These are phyloP conservation scores for Phataginus tetradactyla DNA, from an alignment of 2,797 vertebrate species.

Conservation along the genomic window DNA sequence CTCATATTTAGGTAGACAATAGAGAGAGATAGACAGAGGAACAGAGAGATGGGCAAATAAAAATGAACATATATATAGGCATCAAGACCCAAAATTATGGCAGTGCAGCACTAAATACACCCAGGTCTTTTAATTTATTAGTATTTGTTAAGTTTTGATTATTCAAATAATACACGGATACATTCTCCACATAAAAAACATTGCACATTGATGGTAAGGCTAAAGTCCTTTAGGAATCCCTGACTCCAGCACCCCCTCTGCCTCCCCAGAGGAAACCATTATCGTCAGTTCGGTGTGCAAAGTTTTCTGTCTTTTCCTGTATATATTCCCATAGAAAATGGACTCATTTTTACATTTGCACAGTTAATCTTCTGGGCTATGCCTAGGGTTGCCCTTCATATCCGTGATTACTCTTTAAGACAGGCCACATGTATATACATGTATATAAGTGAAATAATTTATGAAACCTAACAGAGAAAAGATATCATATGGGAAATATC, in stretches of 20 bases:
- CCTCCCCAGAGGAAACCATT: neutral
- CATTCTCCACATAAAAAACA: neutral
- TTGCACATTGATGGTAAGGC: neutral
- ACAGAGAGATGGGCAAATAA: neutral
- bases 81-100: neutral
- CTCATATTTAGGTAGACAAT: neutral
- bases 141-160: slow-evolving; percentile 41
- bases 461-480: neutral
- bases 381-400: neutral
- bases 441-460: slow-evolving; percentile 32
- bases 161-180: neutral
- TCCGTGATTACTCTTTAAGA: slow-evolving; percentile 22
- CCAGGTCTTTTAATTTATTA: neutral
- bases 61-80: neutral
- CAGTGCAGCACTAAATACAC: neutral
- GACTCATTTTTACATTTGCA: slow-evolving; percentile 54
- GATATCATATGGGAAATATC: slow-evolving; percentile 4
- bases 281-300: neutral
- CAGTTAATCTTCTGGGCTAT: slow-evolving; percentile 38
- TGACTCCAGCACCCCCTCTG: neutral
- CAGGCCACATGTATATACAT: neutral
- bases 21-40: neutral
- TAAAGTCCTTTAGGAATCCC: neutral
- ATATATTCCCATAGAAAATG: slow-evolving; percentile 4
- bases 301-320: neutral